Conservation (phyloP, 1,140 invertebrate species). For the Drosophila repleta region DNA sequence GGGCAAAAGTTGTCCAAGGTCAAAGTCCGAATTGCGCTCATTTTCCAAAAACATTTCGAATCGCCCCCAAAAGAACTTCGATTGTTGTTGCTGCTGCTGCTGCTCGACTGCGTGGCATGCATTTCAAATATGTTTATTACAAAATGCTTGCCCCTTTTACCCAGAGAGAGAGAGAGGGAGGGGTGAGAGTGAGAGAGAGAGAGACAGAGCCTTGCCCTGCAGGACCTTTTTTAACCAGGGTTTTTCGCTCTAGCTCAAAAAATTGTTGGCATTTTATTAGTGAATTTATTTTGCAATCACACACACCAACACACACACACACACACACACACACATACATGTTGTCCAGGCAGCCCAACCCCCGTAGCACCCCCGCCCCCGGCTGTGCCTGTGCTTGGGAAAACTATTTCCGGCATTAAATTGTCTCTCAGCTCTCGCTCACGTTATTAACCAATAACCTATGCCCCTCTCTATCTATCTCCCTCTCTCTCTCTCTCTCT, state of each 20-base stretch:
- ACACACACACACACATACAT: neutral
- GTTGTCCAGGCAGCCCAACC: neutral
- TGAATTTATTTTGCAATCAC: slow-evolving; percentile 63
- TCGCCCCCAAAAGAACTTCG: slow-evolving; percentile 36
- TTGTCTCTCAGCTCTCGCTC: slow-evolving; percentile 31
- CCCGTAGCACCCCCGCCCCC: neutral
- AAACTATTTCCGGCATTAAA: slow-evolving; percentile 72
- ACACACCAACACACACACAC: slow-evolving; percentile 5
- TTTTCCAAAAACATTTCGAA: slow-evolving; percentile 66
- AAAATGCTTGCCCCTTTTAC: slow-evolving; percentile 58
- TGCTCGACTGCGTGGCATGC: slow-evolving; percentile 60
- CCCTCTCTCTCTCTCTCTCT: too few species aligned
- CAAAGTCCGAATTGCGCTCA: slow-evolving; percentile 66
- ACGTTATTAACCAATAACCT: slow-evolving; percentile 8
- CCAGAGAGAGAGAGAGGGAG: too few species aligned
- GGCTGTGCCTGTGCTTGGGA: slow-evolving; percentile 21
- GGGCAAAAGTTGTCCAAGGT: slow-evolving; percentile 51
- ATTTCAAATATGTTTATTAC: slow-evolving; percentile 74
- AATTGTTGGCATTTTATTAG: slow-evolving; percentile 69
- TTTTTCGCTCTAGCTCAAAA: slow-evolving; percentile 5
- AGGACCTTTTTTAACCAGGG: slow-evolving; percentile 1
- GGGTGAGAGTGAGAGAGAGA: too few species aligned
- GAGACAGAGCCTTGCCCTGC: neutral
- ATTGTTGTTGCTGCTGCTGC: slow-evolving; percentile 25
- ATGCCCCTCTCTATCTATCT: neutral